These are phyloP conservation scores for Syngnathus acus DNA, from an alignment of 2,797 vertebrate genomes.

Conservation along the genomic window DNA sequence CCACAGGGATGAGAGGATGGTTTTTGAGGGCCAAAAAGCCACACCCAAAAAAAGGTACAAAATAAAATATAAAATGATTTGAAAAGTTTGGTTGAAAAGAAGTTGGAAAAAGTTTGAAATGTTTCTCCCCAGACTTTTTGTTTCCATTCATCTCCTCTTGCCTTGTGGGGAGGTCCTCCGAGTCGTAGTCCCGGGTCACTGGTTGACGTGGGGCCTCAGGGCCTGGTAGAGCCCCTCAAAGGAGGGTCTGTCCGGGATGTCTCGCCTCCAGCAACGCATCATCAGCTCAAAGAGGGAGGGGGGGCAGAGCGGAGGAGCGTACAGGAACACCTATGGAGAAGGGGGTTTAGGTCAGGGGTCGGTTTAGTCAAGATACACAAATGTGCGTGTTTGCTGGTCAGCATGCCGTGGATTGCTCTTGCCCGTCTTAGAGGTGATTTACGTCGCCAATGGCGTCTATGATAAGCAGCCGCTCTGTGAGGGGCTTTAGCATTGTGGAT, in stretches of 20 bases:
- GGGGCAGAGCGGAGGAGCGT: conserved; percentile 74
- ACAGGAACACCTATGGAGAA: conserved; percentile 46
- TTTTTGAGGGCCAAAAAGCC: conserved; percentile 24
- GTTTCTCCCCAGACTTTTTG: conserved; percentile 14
- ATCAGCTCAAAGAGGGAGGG: conserved; percentile 77
- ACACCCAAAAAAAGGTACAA: conserved; percentile 37
- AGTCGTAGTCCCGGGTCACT: conserved; percentile 29
- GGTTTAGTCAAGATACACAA: no score
- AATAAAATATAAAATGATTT: conserved; percentile 21
- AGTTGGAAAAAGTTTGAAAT: neutral
- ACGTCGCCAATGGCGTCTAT: no score
- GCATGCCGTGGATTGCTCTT: no score
- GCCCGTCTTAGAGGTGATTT: no score
- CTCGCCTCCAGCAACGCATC: conserved; percentile 80
- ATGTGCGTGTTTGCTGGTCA: no score
- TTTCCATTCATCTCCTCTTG: neutral
- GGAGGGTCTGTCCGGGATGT: conserved; percentile 72
- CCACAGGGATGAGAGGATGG: conserved; percentile 43
- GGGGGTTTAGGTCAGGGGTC: neutral
- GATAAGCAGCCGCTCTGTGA: neutral
- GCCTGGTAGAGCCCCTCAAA: conserved; percentile 77
- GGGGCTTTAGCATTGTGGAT: neutral
- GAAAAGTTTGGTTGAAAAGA: neutral
- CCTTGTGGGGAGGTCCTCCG: neutral
- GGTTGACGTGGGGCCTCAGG: conserved; percentile 77